Percentiles rank a stretch among this genome's conserved stretches.
Evolutionary conservation across 2,888 invertebrate species (phyloP).

Genomic region (Agrochola macilenta): DNA sequence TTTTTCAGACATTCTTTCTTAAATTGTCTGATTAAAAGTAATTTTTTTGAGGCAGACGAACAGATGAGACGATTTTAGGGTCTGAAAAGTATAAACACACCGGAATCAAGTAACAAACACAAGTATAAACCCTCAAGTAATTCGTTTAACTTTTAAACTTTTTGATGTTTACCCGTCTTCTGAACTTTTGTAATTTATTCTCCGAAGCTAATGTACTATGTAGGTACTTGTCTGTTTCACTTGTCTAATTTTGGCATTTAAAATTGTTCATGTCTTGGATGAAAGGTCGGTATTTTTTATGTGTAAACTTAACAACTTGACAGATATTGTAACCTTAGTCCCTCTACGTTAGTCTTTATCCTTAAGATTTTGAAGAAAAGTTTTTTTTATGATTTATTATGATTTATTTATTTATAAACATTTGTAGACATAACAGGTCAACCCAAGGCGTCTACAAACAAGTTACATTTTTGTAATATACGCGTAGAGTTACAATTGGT

Average conservation of each 20-base stretch:
- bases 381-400: not conserved
- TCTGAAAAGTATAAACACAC: slow-evolving; percentile 21
- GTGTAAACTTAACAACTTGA: slow-evolving; percentile 2
- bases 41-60: not conserved
- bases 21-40: too few relatives aligned
- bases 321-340: not conserved
- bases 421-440: too few relatives aligned
- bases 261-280: slow-evolving; percentile 33
- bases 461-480: too few relatives aligned
- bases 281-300: slow-evolving; percentile 1
- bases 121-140: slow-evolving; percentile 40
- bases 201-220: slow-evolving; percentile 54
- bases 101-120: slow-evolving; percentile 30
- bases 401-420: too few relatives aligned
- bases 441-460: too few relatives aligned
- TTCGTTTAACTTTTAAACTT: slow-evolving; percentile 75
- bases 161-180: slow-evolving; percentile 80
- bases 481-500: too few relatives aligned
- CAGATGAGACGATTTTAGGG: not conserved
- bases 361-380: not conserved
- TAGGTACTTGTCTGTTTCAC: slow-evolving; percentile 60
- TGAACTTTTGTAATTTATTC: slow-evolving; percentile 86
- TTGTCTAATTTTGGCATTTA: slow-evolving; percentile 53
- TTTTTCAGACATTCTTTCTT: too few relatives aligned
- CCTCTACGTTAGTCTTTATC: not conserved